These are phyloP conservation scores for Sardina pilchardus DNA, from an alignment of 2,113 vertebrate species.

Conservation along the genomic window DNA sequence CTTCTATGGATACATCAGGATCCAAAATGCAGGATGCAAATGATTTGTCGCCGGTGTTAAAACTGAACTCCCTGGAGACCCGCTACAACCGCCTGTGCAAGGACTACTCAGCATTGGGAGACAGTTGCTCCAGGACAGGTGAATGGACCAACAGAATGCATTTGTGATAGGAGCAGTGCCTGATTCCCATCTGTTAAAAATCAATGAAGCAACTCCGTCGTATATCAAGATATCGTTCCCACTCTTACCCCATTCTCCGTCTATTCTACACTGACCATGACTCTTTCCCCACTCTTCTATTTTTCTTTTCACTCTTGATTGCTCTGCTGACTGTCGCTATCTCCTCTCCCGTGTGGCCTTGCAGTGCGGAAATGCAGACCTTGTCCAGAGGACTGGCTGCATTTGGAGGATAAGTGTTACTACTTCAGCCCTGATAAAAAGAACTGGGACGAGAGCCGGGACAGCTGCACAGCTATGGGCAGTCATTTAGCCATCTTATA, in stretches of 20 bases:
- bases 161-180: background rate
- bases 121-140: constrained; percentile 55
- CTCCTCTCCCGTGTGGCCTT: background rate
- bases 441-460: constrained; percentile 56
- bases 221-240: background rate
- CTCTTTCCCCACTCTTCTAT: background rate
- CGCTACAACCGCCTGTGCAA: constrained; percentile 55
- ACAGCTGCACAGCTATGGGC: constrained; percentile 55
- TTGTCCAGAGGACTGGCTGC: constrained; percentile 57
- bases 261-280: background rate
- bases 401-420: constrained; percentile 53
- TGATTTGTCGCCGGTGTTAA: constrained; percentile 39
- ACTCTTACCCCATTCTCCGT: background rate
- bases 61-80: constrained; percentile 43
- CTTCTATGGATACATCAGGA: background rate
- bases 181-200: background rate
- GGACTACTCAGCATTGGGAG: constrained; percentile 46
- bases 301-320: background rate
- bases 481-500: constrained; percentile 58
- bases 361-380: constrained; percentile 50
- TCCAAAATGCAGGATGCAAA: constrained; percentile 30
- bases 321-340: background rate
- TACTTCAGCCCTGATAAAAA: constrained; percentile 60
- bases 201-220: background rate
- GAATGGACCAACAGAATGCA: background rate